Percentiles rank a stretch among this genome's conserved stretches.
Evolutionary conservation across 2,113 vertebrate species (phyloP).

Genomic region (Eulemur macaco): DNA sequence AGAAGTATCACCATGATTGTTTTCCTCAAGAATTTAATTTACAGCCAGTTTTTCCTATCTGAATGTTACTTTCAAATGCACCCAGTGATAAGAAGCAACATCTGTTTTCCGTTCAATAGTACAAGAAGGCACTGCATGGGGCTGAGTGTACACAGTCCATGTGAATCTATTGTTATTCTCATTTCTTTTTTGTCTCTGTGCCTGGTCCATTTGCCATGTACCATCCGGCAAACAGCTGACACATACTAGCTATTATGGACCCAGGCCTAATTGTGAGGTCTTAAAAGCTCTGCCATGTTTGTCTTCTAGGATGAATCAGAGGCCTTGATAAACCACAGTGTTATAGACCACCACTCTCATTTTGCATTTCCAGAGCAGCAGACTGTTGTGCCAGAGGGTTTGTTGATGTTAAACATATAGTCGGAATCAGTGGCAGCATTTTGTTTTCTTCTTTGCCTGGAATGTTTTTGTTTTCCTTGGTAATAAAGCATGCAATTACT

Average conservation of each 20-base stretch:
- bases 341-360: slow-evolving; percentile 63
- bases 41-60: slow-evolving; percentile 86
- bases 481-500: slow-evolving; percentile 80
- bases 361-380: slow-evolving; percentile 61
- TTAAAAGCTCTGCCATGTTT: slow-evolving; percentile 81
- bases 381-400: slow-evolving; percentile 71
- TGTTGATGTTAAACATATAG: slow-evolving; percentile 77
- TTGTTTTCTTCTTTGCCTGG: slow-evolving; percentile 46
- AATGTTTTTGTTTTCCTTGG: slow-evolving; percentile 83
- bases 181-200: slow-evolving; percentile 85
- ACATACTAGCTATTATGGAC: slow-evolving; percentile 85
- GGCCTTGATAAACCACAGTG: slow-evolving; percentile 52
- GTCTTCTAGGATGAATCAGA: slow-evolving; percentile 77
- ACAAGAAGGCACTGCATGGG: slow-evolving; percentile 88
- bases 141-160: slow-evolving; percentile 84
- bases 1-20: slow-evolving; percentile 83
- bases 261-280: slow-evolving; percentile 84
- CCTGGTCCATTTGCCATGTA: slow-evolving; percentile 88
- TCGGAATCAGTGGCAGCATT: slow-evolving; percentile 69
- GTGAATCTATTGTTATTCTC: slow-evolving; percentile 86
- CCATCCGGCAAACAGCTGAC: slow-evolving; percentile 91
- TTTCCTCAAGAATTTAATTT: slow-evolving; percentile 89
- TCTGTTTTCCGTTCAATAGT: slow-evolving; percentile 94
- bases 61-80: slow-evolving; percentile 91
- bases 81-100: slow-evolving; percentile 93